These are phyloP conservation scores for Rallus crepitans DNA, from an alignment of 2,797 vertebrate genomes.

Conservation along the genomic window DNA sequence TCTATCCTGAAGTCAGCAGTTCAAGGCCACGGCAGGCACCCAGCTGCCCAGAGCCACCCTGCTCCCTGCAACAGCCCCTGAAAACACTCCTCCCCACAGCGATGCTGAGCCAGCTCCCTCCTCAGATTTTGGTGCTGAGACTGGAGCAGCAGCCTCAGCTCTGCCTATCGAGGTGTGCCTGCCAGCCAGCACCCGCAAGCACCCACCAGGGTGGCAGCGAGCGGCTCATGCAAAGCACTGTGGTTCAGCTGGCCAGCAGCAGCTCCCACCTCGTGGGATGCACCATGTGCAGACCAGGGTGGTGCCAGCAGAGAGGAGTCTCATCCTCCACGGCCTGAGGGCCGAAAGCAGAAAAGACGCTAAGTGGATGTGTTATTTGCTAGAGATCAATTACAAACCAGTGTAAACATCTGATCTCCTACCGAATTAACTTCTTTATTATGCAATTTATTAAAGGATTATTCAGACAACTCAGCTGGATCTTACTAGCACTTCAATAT, in stretches of 20 bases:
- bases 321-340: background rate
- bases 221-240: background rate
- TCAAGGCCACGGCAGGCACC: background rate
- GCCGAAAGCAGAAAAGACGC: background rate
- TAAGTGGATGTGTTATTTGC: background rate
- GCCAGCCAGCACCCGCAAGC: too few species aligned
- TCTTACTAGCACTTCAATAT: background rate
- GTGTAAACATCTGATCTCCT: background rate
- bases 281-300: background rate
- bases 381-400: background rate
- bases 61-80: background rate
- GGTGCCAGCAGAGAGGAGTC: background rate
- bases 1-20: background rate
- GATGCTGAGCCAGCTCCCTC: background rate
- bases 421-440: background rate
- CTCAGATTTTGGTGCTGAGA: background rate
- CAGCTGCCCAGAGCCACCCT: background rate
- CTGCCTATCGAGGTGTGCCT: background rate
- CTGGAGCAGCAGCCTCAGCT: background rate
- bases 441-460: background rate
- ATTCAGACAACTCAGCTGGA: background rate
- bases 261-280: background rate
- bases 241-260: background rate
- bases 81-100: background rate
- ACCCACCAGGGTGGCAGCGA: background rate